Percentiles rank a stretch among this genome's conserved stretches.
These are phyloP conservation scores for Beroe forskalii DNA, from an alignment of 37 sponge, comb jelly and placozoan species.

Conservation along the genomic window DNA sequence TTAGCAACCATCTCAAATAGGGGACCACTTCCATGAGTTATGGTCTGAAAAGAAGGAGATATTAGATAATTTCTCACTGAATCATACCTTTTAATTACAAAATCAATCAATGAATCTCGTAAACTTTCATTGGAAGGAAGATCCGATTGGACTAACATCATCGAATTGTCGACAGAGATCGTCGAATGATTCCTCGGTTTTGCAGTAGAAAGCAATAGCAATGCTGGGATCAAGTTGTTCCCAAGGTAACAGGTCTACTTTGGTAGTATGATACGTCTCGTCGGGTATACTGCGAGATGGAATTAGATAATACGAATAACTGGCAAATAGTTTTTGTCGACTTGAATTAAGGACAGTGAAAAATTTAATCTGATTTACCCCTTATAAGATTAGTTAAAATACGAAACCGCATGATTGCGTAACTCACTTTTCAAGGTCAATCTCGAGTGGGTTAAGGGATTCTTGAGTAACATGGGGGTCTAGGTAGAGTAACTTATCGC, in stretches of 20 bases:
- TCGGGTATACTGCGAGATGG: constrained; percentile 21
- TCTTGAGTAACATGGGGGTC: constrained; percentile 64
- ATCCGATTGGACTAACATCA: constrained; percentile 22
- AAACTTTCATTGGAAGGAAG: too few relatives aligned
- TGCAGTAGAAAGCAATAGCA: constrained; percentile 51
- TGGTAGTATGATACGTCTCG: constrained; percentile 27
- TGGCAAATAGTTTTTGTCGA: too few relatives aligned
- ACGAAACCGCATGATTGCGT: too few relatives aligned
- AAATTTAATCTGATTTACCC: too few relatives aligned
- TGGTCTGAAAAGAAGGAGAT: constrained; percentile 2
- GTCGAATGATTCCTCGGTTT: constrained; percentile 25
- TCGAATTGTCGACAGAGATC: constrained; percentile 19
- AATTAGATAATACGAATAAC: too few relatives aligned
- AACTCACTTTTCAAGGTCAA: constrained; percentile 59
- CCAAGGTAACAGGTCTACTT: constrained; percentile 55
- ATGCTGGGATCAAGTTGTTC: constrained; percentile 55
- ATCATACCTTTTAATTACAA: too few relatives aligned
- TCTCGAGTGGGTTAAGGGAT: constrained; percentile 28
- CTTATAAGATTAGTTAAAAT: too few relatives aligned
- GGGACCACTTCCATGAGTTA: neutral
- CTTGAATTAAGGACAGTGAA: too few relatives aligned
- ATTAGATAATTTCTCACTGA: too few relatives aligned
- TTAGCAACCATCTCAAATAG: constrained; percentile 50
- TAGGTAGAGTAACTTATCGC: constrained; percentile 65
- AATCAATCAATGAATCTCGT: too few relatives aligned